A percentile compares a stretch with the other conserved stretches of the same genome.
Evolutionary conservation across 2,797 vertebrate genomes (phyloP).

Genomic region (Hozukius guyotensis): DNA sequence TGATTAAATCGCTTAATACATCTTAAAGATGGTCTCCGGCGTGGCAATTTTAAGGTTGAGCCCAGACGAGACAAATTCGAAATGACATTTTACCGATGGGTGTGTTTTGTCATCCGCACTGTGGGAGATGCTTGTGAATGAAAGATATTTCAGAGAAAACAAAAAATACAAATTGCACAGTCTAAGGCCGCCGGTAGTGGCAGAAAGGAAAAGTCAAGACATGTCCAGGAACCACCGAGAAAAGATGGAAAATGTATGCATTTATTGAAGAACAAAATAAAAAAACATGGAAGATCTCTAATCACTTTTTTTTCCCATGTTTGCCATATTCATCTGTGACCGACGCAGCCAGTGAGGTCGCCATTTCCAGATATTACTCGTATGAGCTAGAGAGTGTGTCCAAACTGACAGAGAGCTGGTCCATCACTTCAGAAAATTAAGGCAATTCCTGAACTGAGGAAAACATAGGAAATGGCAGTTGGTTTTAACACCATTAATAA

Average conservation of each 20-base stretch:
- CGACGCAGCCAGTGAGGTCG: constrained; percentile 16
- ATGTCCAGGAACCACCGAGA: constrained; percentile 61
- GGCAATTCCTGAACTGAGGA: constrained; percentile 84
- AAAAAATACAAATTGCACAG: constrained; percentile 33
- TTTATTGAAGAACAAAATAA: constrained; percentile 71
- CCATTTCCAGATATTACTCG: constrained; percentile 32
- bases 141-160: not conserved
- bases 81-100: constrained; percentile 4
- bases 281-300: constrained; percentile 72
- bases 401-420: constrained; percentile 60
- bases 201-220: constrained; percentile 61
- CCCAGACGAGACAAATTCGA: constrained; percentile 6
- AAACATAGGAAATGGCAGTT: constrained; percentile 81
- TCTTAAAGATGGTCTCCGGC: constrained; percentile 28
- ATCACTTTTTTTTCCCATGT: constrained; percentile 23
- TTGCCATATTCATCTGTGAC: constrained; percentile 35
- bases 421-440: constrained; percentile 82
- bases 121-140: constrained; percentile 19
- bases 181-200: constrained; percentile 50
- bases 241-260: constrained; percentile 55
- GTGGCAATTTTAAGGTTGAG: not conserved
- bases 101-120: constrained; percentile 19
- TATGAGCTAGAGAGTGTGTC: constrained; percentile 50
- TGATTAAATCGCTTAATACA: constrained; percentile 17
- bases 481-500: constrained; percentile 77